Percentiles rank a stretch among this genome's conserved stretches.
phyloP scores from a whole-genome alignment of 35 echinoderm and acorn worm species.

The Apostichopus californicus region DNA sequence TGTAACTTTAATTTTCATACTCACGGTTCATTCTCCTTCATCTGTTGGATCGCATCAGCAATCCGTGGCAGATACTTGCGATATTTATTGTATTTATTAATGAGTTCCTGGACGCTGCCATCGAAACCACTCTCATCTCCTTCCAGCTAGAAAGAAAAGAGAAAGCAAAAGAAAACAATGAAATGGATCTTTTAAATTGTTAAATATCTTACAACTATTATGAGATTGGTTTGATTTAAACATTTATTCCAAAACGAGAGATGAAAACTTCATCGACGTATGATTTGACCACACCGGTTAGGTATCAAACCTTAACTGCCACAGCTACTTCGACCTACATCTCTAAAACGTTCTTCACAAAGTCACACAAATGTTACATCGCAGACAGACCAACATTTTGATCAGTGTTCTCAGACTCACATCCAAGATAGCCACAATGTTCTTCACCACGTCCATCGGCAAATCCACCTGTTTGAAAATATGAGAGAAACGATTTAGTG shows the following conservation, averaged over 20 bases:
- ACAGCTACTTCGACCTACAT: too few species aligned
- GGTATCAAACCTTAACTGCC: too few species aligned
- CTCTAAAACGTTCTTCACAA: too few species aligned
- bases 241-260: too few species aligned
- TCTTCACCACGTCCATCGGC: slow-evolving; percentile 77
- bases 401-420: slow-evolving; percentile 53
- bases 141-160: slow-evolving; percentile 43
- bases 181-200: too few species aligned
- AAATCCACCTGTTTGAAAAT: slow-evolving; percentile 70
- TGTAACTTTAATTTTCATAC: background rate
- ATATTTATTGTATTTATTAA: slow-evolving; percentile 62
- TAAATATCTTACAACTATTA: too few species aligned
- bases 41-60: slow-evolving; percentile 49
- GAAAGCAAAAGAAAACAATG: background rate
- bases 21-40: slow-evolving; percentile 40
- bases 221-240: too few species aligned
- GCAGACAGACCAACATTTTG: too few species aligned
- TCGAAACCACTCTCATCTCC: slow-evolving; percentile 54
- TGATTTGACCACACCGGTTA: too few species aligned
- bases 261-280: too few species aligned
- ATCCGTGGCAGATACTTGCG: slow-evolving; percentile 60
- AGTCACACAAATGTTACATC: too few species aligned
- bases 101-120: slow-evolving; percentile 36
- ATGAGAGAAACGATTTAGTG: background rate
- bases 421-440: slow-evolving; percentile 68